A percentile compares a stretch with the other conserved stretches of the same genome.
phyloP scores from a whole-genome alignment of 1,140 invertebrate species.

The Drosophila tristis region DNA sequence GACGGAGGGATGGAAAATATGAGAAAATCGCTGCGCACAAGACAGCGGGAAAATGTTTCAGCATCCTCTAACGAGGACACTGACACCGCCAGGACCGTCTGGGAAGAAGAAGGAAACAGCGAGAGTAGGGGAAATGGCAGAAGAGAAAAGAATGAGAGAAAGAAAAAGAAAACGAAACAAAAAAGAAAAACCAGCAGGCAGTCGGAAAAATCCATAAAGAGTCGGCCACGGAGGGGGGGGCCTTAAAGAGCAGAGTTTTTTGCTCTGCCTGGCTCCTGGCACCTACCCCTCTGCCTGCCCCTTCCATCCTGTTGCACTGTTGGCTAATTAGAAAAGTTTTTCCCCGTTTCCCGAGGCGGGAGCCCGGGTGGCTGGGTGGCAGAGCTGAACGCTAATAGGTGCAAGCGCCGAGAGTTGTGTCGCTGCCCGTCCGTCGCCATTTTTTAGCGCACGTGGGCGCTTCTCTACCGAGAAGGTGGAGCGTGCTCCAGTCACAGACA shows the following conservation, averaged over 20 bases:
- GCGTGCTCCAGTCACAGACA: conserved; percentile 2
- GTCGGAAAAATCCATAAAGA: conserved; percentile 75
- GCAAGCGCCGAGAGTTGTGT: conserved; percentile 35
- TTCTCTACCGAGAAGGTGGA: conserved; percentile 35
- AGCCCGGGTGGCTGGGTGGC: background rate
- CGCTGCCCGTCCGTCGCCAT: conserved; percentile 49
- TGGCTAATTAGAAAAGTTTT: conserved; percentile 78
- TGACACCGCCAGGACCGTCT: conserved; percentile 62
- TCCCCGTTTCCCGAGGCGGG: conserved; percentile 20
- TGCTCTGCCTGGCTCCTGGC: conserved; percentile 27
- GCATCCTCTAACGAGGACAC: conserved; percentile 78
- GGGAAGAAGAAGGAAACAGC: conserved; percentile 7
- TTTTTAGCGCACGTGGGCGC: conserved; percentile 70
- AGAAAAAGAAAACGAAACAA: conserved; percentile 5
- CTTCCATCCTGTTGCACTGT: conserved; percentile 22
- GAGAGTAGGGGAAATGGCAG: conserved; percentile 1
- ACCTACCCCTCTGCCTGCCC: background rate
- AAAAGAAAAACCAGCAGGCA: conserved; percentile 46
- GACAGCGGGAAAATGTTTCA: conserved; percentile 52
- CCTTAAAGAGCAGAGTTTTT: conserved; percentile 49
- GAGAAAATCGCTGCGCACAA: conserved; percentile 78
- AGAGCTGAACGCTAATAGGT: conserved; percentile 65
- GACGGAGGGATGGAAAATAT: too few species aligned
- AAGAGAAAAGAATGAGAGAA: conserved; percentile 24
- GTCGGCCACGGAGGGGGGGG: conserved; percentile 45